These are phyloP conservation scores for Gryllus bimaculatus DNA, from an alignment of 1,140 invertebrate genomes.

Conservation along the genomic window DNA sequence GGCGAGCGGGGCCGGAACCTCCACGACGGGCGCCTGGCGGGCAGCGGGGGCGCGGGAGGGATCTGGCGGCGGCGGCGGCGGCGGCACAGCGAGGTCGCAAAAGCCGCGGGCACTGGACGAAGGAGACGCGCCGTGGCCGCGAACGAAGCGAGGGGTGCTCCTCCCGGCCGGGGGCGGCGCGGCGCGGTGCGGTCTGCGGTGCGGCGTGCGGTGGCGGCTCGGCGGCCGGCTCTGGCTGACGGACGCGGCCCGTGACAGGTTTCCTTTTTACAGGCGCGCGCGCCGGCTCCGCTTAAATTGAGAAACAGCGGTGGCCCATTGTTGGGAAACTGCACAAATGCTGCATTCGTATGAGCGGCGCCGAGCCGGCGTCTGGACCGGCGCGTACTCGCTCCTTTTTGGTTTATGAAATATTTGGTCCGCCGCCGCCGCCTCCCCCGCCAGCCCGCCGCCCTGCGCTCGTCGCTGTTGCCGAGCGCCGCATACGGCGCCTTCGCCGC, in stretches of 20 bases:
- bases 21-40: no score
- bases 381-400: background rate
- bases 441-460: no score
- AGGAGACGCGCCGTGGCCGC: background rate
- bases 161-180: no score
- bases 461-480: background rate
- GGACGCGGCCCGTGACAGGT: background rate
- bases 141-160: background rate
- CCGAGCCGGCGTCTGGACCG: no score
- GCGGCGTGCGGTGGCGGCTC: no score
- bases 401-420: background rate
- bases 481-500: no score
- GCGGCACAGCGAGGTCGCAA: background rate
- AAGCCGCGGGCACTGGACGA: background rate
- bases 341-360: background rate
- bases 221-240: background rate
- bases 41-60: no score
- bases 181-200: no score
- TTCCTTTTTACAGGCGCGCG: background rate
- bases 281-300: background rate
- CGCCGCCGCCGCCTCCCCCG: no score
- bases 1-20: no score
- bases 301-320: background rate
- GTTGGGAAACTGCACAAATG: background rate
- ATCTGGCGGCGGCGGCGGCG: no score